Conservation (phyloP, 53 echinoderm and acorn worm species). For the Echinarachnius parma region DNA sequence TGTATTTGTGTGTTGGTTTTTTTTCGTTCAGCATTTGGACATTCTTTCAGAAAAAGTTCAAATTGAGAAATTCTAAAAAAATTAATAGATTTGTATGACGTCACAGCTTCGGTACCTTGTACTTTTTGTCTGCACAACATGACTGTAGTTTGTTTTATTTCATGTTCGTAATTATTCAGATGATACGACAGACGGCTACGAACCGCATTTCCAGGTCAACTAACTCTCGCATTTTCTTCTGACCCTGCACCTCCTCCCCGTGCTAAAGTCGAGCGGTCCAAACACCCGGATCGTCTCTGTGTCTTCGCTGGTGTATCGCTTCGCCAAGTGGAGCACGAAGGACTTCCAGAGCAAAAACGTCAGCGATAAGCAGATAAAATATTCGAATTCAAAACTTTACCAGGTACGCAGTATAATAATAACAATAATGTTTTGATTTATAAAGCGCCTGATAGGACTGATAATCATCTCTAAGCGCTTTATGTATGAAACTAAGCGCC, state of each 20-base stretch:
- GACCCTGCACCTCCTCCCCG: slow-evolving; percentile 65
- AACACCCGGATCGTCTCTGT: slow-evolving; percentile 61
- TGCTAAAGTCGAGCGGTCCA: slow-evolving; percentile 51
- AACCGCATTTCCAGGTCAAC: slow-evolving; percentile 76
- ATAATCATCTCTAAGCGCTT: too few species aligned
- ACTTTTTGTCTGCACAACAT: too few species aligned
- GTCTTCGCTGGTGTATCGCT: slow-evolving; percentile 47
- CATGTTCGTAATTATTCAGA: background rate
- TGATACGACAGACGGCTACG: slow-evolving; percentile 50
- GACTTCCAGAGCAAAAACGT: slow-evolving; percentile 29
- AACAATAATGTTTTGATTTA: too few species aligned
- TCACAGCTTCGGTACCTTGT: too few species aligned
- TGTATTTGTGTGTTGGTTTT: too few species aligned
- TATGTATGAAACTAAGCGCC: too few species aligned
- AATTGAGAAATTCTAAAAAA: too few species aligned
- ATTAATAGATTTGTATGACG: too few species aligned
- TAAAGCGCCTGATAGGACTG: too few species aligned
- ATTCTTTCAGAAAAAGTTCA: too few species aligned
- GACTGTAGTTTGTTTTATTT: background rate
- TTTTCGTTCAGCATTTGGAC: too few species aligned
- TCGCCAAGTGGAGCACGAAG: background rate
- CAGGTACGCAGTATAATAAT: slow-evolving; percentile 21
- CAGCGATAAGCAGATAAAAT: background rate
- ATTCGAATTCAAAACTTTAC: slow-evolving; percentile 29
- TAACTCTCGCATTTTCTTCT: slow-evolving; percentile 81